Conservation (phyloP, 37 sponge, comb jelly and placozoan species). For the Geodia barretti region DNA sequence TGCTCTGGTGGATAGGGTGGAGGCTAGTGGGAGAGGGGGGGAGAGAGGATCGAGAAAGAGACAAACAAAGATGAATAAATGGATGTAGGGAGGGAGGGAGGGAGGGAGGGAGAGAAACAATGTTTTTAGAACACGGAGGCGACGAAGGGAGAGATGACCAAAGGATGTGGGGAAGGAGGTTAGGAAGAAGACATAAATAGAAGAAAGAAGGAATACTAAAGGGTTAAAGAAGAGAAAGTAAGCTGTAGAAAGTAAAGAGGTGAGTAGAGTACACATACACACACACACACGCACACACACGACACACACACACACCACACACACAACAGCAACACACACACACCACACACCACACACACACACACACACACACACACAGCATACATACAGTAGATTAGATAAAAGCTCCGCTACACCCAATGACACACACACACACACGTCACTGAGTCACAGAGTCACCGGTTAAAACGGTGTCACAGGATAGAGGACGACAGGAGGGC, state of each 20-base stretch:
- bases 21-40: too few species aligned
- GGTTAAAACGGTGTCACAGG: too few species aligned
- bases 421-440: too few species aligned
- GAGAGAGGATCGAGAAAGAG: neutral
- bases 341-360: neutral
- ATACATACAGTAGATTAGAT: neutral
- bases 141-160: neutral
- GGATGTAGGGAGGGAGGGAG: neutral
- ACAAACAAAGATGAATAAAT: too few species aligned
- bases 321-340: neutral
- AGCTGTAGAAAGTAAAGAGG: too few species aligned
- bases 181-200: neutral
- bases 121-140: neutral
- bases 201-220: neutral
- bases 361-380: neutral
- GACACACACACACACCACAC: neutral
- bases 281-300: too few species aligned
- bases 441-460: too few species aligned
- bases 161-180: neutral
- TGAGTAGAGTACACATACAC: too few species aligned
- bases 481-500: too few species aligned
- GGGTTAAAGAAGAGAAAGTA: too few species aligned
- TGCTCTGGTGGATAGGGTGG: neutral
- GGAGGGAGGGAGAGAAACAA: neutral
- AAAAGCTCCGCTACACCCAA: too few species aligned